These are phyloP conservation scores for Centrocercus urophasianus DNA, from an alignment of 2,113 vertebrate species.

Conservation along the genomic window DNA sequence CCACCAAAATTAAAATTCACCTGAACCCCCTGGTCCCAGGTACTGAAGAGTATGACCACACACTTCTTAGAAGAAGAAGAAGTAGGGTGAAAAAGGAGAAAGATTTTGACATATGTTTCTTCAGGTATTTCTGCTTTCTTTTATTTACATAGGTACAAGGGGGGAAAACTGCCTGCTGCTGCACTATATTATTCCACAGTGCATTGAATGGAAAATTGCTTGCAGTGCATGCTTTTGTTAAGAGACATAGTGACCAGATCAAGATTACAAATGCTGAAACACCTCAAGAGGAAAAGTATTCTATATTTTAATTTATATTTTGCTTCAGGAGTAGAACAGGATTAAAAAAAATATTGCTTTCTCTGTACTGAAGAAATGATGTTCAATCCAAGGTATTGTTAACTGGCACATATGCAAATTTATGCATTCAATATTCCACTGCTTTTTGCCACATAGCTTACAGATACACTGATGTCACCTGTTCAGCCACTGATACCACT, in stretches of 20 bases:
- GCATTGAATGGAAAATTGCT: not conserved
- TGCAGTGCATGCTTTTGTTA: not conserved
- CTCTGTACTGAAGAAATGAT: not conserved
- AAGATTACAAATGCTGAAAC: not conserved
- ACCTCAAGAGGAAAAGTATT: not conserved
- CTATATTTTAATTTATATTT: not conserved
- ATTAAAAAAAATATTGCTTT: not conserved
- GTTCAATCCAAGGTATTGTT: not conserved
- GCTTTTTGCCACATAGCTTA: not conserved
- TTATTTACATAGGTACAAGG: not conserved
- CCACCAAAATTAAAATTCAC: not conserved
- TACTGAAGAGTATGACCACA: not conserved
- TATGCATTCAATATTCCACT: not conserved
- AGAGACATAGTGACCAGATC: not conserved
- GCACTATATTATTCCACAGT: not conserved
- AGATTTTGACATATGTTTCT: not conserved
- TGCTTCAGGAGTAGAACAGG: not conserved
- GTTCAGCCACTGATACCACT: not conserved
- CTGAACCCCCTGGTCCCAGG: not conserved
- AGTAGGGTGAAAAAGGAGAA: not conserved
- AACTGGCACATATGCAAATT: not conserved
- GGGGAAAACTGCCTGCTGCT: not conserved
- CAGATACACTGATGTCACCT: not conserved
- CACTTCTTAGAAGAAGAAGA: not conserved
- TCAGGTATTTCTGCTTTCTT: not conserved